Conservation (phyloP, 2,797 vertebrate genomes). For the Buceros bicornis region DNA sequence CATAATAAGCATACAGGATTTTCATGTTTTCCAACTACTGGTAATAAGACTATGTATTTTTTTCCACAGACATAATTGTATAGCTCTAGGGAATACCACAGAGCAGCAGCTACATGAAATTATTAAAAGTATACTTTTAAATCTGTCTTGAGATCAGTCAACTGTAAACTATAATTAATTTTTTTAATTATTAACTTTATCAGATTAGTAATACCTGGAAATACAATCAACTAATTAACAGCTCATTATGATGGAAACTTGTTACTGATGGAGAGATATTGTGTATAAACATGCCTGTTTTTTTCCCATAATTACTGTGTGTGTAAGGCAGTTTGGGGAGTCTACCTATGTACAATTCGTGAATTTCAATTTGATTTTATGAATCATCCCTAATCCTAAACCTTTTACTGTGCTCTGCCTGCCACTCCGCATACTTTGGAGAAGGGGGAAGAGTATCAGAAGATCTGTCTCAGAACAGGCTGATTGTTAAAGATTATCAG, state of each 20-base stretch:
- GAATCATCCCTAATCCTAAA: background rate
- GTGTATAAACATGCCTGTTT: background rate
- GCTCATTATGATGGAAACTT: slow-evolving; percentile 21
- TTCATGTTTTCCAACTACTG: background rate
- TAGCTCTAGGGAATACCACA: background rate
- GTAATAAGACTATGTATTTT: background rate
- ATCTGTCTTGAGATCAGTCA: background rate
- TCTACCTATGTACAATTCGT: background rate
- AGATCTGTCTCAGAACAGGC: background rate
- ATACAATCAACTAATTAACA: slow-evolving; percentile 3
- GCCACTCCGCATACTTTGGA: background rate
- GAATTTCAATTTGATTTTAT: slow-evolving; percentile 2
- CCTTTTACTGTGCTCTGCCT: background rate
- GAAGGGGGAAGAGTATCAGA: background rate
- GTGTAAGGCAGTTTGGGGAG: background rate
- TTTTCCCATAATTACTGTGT: background rate
- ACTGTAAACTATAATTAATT: background rate
- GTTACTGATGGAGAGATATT: background rate
- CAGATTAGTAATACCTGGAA: background rate
- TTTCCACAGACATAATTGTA: background rate
- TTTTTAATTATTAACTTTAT: background rate
- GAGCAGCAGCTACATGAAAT: background rate
- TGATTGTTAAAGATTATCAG: background rate
- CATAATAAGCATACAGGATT: background rate
- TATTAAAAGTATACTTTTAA: slow-evolving; percentile 28